Conservation (phyloP, 2,113 vertebrate genomes). For the Sturnira hondurensis region DNA sequence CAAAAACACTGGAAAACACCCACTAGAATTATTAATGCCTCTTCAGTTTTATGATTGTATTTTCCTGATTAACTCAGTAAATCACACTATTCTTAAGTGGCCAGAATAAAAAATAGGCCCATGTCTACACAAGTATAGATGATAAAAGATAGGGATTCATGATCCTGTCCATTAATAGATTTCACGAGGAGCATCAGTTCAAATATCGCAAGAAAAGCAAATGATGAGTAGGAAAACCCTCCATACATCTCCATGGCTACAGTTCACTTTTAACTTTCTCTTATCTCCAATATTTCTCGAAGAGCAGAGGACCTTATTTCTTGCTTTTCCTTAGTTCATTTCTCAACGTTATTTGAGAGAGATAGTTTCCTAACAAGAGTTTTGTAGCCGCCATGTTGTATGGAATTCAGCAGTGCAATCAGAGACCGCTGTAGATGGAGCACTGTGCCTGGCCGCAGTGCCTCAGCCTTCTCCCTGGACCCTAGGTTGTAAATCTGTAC, state of each 20-base stretch:
- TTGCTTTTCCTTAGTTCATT: background rate
- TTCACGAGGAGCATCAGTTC: background rate
- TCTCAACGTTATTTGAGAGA: background rate
- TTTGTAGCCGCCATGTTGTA: background rate
- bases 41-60: conserved; percentile 14
- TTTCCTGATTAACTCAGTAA: conserved; percentile 59
- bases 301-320: background rate
- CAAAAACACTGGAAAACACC: conserved; percentile 41
- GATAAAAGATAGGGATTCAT: background rate
- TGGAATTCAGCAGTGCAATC: background rate
- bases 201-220: background rate
- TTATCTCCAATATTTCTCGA: background rate
- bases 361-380: background rate
- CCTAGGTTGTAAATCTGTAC: background rate
- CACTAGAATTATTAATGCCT: conserved; percentile 31
- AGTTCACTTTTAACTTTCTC: background rate
- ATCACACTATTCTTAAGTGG: conserved; percentile 42
- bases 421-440: background rate
- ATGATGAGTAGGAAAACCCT: background rate
- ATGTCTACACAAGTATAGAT: background rate
- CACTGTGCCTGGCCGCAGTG: background rate
- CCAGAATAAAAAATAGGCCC: conserved; percentile 31
- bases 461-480: background rate
- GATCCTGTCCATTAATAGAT: background rate
- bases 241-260: accelerated